These are phyloP conservation scores for Acrobasis suavella DNA, from an alignment of 2,888 invertebrate species.

Conservation along the genomic window DNA sequence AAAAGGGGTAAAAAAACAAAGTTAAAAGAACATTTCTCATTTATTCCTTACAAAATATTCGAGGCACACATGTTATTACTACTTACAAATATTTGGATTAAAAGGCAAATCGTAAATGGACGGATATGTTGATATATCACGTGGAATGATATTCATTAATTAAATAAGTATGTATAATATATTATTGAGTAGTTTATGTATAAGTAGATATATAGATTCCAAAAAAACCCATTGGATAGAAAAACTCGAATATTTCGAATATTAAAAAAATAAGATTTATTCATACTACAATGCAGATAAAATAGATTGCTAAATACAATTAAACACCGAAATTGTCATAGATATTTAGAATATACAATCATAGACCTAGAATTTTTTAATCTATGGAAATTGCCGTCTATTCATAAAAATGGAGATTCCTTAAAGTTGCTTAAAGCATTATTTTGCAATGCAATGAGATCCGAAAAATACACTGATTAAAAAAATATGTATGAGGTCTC, in stretches of 20 bases:
- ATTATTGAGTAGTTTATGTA: neutral
- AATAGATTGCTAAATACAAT: too few relatives aligned
- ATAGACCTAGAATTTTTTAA: too few relatives aligned
- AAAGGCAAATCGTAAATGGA: conserved; percentile 15
- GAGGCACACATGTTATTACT: conserved; percentile 7
- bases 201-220: neutral
- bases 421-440: neutral
- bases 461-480: neutral
- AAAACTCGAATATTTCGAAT: too few relatives aligned
- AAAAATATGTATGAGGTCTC: neutral
- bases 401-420: too few relatives aligned
- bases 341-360: too few relatives aligned
- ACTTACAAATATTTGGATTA: neutral
- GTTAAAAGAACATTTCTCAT: neutral
- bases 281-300: too few relatives aligned
- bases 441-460: neutral
- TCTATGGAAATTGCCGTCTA: too few relatives aligned
- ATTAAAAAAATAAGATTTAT: too few relatives aligned
- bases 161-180: neutral
- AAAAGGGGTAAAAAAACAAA: neutral
- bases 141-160: neutral
- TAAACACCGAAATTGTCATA: too few relatives aligned
- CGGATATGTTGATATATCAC: conserved; percentile 7
- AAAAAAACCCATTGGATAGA: neutral
- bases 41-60: conserved; percentile 20